Evolutionary conservation across 92 coral and sea anemone genomes (phyloP), one percentile per base, ranked within the genome.

Genomic region (Phenganax subtilis): DNA sequence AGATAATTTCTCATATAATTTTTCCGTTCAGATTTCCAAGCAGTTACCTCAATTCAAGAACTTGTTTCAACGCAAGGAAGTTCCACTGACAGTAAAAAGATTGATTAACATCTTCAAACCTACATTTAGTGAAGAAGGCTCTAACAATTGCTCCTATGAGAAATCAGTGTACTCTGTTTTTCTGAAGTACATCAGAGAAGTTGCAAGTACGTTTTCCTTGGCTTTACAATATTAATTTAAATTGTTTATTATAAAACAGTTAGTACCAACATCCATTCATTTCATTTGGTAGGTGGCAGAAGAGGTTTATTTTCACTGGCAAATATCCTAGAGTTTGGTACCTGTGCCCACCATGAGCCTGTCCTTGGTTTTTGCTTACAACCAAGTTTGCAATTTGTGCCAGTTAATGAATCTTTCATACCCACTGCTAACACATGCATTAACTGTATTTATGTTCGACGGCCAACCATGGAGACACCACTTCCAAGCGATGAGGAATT

Each of bases 111-210:
- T 87, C 25, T 59, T 88, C 17, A 83, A 90, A 88, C 84, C 91
- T 20, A 75, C 59, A 71, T 90, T 90, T 75, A 82, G 86, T 80
- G 87, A 79, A 62, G 88, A 90, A 56, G 89, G 88, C 14, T 73
- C 86, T 14, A 90, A 90, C 84, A 81, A 71, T 51, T 70, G 89
- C 54, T 82, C 16, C 59, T 80, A 76, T 70, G 91, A 90, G 67
- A 80, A 59, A 80, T 83, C 85, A 29, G 88, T 90, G 60, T 90
- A 87, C 57, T 82, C 78, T 30, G 70, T 37, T 17, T 90, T 90
- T 70, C 29, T 85, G 76, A 90, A 87, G 84, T 90, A 90, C 65
- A 64, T 90, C 70, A 85, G 89, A 79, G 90, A 82, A 85, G 89
- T 85, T 69, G 93, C 90, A 87, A 85, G 93, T 90, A 87, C 87